A percentile compares a stretch with the other conserved stretches of the same genome.
phyloP scores from a whole-genome alignment of 2,888 invertebrate species.

The Metellina segmentata region DNA sequence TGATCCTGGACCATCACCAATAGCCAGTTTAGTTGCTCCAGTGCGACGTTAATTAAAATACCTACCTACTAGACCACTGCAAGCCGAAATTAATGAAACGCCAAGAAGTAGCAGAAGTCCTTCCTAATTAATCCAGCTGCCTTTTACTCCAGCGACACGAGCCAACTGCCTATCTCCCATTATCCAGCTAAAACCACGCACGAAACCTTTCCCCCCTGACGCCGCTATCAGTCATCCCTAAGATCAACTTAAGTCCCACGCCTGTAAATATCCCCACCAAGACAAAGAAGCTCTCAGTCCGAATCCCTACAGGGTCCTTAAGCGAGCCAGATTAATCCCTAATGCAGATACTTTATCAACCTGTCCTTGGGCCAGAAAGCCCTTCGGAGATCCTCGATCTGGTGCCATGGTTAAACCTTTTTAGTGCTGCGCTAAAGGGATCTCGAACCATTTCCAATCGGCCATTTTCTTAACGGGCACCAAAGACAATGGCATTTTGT shows the following conservation, averaged over 20 bases:
- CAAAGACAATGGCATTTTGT: background rate
- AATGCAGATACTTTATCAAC: constrained; percentile 55
- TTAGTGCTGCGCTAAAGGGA: constrained; percentile 14
- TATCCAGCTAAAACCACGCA: too few relatives aligned
- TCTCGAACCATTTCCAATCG: background rate
- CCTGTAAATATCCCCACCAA: constrained; percentile 22
- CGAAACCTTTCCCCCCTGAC: background rate
- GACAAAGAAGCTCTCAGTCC: background rate
- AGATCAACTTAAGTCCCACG: background rate
- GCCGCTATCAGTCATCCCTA: constrained; percentile 22
- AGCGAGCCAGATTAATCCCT: constrained; percentile 59
- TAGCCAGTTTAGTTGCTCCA: too few relatives aligned
- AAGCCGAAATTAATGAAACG: too few relatives aligned
- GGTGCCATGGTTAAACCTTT: constrained; percentile 10
- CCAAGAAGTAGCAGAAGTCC: too few relatives aligned
- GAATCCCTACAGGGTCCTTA: background rate
- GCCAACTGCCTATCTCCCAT: too few relatives aligned
- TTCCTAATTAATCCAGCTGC: background rate
- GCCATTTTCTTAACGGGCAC: background rate
- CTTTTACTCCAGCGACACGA: background rate
- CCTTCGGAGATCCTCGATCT: background rate
- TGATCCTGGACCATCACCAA: too few relatives aligned
- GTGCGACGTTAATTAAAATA: too few relatives aligned
- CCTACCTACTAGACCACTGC: too few relatives aligned
- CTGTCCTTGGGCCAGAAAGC: background rate